These are phyloP conservation scores for Ophioninae sp. DNA, from an alignment of 2,888 invertebrate species.

Conservation along the genomic window DNA sequence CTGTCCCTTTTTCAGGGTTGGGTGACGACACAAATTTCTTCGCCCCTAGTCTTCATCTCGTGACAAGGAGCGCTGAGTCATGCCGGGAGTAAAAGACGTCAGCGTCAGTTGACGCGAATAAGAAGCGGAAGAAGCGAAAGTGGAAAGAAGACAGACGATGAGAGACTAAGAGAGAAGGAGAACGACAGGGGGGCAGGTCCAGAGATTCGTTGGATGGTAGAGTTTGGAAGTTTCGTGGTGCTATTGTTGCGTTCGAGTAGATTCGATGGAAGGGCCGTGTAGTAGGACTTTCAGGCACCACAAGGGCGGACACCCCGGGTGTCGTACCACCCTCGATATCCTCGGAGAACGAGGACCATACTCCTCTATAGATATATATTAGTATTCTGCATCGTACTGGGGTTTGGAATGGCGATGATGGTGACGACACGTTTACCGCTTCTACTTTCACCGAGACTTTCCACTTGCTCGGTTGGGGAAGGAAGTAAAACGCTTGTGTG, in stretches of 20 bases:
- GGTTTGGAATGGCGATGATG: conserved; percentile 51
- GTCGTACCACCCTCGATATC: conserved; percentile 43
- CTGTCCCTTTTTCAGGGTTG: background rate
- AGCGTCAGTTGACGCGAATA: conserved; percentile 38
- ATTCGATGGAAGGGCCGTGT: conserved; percentile 42
- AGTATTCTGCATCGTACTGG: conserved; percentile 4
- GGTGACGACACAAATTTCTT: conserved; percentile 13
- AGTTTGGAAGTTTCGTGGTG: conserved; percentile 47
- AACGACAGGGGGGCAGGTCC: conserved; percentile 11
- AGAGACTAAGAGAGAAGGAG: conserved; percentile 11
- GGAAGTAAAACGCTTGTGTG: conserved; percentile 36
- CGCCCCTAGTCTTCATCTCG: conserved; percentile 22
- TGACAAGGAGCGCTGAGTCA: conserved; percentile 41
- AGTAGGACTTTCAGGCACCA: conserved; percentile 41
- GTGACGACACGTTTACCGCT: conserved; percentile 59
- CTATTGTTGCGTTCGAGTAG: conserved; percentile 53
- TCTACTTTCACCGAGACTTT: conserved; percentile 42
- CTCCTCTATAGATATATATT: background rate
- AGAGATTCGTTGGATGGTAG: conserved; percentile 41
- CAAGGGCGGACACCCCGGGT: conserved; percentile 17
- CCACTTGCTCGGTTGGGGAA: conserved; percentile 5
- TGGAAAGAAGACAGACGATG: conserved; percentile 32
- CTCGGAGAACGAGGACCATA: conserved; percentile 35
- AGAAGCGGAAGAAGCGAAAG: conserved; percentile 2
- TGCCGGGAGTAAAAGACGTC: conserved; percentile 52